Conservation (phyloP, 2,113 vertebrate genomes). For the Pelusios castaneus region DNA sequence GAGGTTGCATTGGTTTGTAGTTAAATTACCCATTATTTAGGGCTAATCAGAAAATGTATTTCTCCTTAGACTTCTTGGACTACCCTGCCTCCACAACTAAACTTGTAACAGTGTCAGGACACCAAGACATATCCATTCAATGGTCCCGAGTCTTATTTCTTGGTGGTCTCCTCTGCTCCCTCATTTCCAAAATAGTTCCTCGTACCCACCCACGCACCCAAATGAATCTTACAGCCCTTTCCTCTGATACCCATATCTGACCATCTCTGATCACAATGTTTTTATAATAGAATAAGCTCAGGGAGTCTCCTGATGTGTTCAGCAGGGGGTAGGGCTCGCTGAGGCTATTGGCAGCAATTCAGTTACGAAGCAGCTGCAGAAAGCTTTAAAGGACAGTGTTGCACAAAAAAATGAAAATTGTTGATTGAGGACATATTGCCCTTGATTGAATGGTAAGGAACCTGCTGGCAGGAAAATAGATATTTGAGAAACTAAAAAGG, state of each 20-base stretch:
- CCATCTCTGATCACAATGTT: not conserved
- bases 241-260: constrained; percentile 2
- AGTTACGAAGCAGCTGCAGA: constrained; percentile 78
- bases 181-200: constrained; percentile 21
- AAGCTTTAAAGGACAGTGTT: constrained; percentile 74
- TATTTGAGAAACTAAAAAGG: not conserved
- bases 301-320: constrained; percentile 50
- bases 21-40: not conserved
- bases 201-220: constrained; percentile 35
- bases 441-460: constrained; percentile 68
- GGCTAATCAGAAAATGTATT: not conserved
- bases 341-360: constrained; percentile 73
- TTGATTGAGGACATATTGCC: constrained; percentile 75
- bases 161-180: not conserved
- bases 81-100: not conserved
- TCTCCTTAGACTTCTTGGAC: not conserved
- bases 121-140: not conserved
- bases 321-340: constrained; percentile 53
- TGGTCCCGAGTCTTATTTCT: not conserved
- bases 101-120: constrained; percentile 18
- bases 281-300: constrained; percentile 56
- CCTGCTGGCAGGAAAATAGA: constrained; percentile 63
- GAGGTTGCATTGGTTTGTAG: not conserved
- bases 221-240: not conserved
- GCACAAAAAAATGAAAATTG: constrained; percentile 68